phyloP scores from a whole-genome alignment of 2,888 invertebrate genomes.

The Clunio marinus region DNA sequence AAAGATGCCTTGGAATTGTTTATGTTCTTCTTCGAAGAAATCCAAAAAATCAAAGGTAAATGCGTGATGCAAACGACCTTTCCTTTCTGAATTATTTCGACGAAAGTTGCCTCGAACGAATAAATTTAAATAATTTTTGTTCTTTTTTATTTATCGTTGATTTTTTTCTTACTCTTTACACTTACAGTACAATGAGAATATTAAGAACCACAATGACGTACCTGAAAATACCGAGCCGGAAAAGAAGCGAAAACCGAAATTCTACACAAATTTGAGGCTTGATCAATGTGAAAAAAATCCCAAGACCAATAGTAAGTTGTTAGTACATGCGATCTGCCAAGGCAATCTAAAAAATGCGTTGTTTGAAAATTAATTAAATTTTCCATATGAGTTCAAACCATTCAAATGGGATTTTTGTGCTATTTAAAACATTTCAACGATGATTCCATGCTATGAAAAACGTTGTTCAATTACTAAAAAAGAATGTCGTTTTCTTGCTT shows the following conservation, averaged over 20 bases:
- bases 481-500: background rate
- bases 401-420: constrained; percentile 11
- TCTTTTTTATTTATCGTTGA: no score
- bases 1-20: constrained; percentile 37
- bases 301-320: constrained; percentile 32
- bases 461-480: background rate
- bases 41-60: constrained; percentile 39
- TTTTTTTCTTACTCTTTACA: background rate
- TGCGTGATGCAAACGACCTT: constrained; percentile 33
- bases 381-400: constrained; percentile 35
- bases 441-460: no score
- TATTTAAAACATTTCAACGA: no score
- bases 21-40: constrained; percentile 36
- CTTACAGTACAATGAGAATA: constrained; percentile 32
- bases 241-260: constrained; percentile 29
- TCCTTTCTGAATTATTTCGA: background rate
- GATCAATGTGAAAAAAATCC: constrained; percentile 36
- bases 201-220: constrained; percentile 32
- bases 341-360: background rate
- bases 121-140: constrained; percentile 32
- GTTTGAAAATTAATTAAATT: constrained; percentile 32
- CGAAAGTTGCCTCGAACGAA: constrained; percentile 14
- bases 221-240: constrained; percentile 36
- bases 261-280: constrained; percentile 30
- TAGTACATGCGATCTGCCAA: background rate